A percentile compares a stretch with the other conserved stretches of the same genome.
Conservation (phyloP, 64 coral and sea anemone species). For the Exaiptasia diaphana region DNA sequence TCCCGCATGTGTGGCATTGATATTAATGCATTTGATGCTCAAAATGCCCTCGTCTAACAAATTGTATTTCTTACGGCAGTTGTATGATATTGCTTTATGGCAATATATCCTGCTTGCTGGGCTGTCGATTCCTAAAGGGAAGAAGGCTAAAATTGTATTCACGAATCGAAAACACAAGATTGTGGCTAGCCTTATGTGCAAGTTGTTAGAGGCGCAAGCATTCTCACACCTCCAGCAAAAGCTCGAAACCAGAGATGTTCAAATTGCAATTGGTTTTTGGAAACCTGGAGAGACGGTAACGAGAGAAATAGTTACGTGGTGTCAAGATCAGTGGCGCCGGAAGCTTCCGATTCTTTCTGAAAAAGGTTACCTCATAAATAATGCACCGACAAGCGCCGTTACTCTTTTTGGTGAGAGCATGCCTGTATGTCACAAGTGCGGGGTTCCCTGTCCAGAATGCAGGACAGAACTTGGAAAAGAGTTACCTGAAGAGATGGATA, state of each 20-base stretch:
- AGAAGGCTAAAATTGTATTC: background rate
- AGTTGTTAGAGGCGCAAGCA: background rate
- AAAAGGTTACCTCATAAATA: background rate
- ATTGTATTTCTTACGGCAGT: background rate
- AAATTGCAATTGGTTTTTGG: background rate
- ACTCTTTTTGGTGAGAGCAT: background rate
- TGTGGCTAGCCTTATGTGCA: constrained; percentile 18
- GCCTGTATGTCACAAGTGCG: background rate
- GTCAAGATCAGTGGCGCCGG: constrained; percentile 32
- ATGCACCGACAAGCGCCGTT: background rate
- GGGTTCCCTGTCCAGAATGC: background rate
- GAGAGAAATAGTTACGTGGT: background rate
- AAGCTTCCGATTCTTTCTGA: background rate
- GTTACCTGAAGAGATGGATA: background rate
- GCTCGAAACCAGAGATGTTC: background rate
- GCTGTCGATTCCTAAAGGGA: background rate
- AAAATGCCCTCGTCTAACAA: background rate
- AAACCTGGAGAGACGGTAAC: background rate
- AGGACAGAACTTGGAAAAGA: background rate
- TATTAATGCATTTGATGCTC: too few species aligned
- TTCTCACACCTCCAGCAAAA: constrained; percentile 12
- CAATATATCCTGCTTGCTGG: constrained; percentile 11
- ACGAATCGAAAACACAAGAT: constrained; percentile 10
- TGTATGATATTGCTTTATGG: constrained; percentile 50
- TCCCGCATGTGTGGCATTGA: background rate